These are phyloP conservation scores for Propithecus perrieri DNA, from an alignment of 2,797 vertebrate species.

Conservation along the genomic window DNA sequence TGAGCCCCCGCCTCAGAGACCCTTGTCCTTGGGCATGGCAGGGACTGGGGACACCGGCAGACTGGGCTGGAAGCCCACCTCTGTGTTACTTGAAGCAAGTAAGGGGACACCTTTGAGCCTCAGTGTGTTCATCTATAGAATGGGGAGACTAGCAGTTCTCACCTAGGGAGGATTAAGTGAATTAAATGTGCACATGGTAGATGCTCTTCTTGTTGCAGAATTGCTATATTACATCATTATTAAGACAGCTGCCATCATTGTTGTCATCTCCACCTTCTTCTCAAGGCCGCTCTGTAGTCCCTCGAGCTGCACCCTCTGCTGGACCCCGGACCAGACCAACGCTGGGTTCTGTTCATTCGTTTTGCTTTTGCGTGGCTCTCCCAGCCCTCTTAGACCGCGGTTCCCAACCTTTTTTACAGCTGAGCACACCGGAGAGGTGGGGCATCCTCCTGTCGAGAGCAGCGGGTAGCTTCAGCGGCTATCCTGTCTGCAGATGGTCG, in stretches of 20 bases:
- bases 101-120: neutral
- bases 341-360: neutral
- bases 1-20: neutral
- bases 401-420: neutral
- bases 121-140: neutral
- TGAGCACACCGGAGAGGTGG: neutral
- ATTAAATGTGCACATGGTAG: neutral
- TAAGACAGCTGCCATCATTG: accelerated
- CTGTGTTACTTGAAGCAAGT: neutral
- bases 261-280: neutral
- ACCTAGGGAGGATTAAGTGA: neutral
- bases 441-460: accelerated
- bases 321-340: neutral
- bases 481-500: neutral
- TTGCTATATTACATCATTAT: accelerated
- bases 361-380: neutral
- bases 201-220: neutral
- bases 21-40: neutral
- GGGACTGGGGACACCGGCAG: neutral
- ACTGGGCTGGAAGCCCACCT: neutral
- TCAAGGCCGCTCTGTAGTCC: neutral
- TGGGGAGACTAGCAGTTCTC: neutral
- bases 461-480: neutral
- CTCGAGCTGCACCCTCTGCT: neutral
- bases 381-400: neutral